phyloP scores from a whole-genome alignment of 2,888 invertebrate genomes.

The Temnothorax unifasciatus region DNA sequence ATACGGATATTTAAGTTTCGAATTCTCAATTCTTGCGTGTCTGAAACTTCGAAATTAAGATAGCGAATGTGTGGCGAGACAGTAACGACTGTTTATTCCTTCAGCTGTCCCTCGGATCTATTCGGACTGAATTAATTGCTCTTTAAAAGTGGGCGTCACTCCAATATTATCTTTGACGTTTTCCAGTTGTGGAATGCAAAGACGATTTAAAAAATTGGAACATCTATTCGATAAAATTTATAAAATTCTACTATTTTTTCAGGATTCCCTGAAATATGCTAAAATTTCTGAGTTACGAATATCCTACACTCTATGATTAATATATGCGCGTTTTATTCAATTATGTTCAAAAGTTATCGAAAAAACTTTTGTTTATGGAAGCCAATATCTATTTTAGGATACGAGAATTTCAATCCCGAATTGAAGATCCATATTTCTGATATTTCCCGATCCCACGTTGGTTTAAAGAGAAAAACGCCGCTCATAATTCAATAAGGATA shows the following conservation, averaged over 20 bases:
- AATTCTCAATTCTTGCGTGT: constrained; percentile 1
- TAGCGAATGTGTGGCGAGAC: constrained; percentile 12
- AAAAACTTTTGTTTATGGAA: neutral
- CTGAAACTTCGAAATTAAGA: constrained; percentile 2
- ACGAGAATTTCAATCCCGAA: neutral
- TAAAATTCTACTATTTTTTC: neutral
- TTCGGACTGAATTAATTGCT: constrained; percentile 12
- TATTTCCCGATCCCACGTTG: constrained; percentile 4
- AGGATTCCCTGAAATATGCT: neutral
- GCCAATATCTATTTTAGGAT: neutral
- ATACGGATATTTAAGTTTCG: constrained; percentile 52
- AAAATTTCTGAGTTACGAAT: neutral
- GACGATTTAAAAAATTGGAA: neutral
- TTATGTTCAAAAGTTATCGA: neutral
- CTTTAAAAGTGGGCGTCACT: neutral
- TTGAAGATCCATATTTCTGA: neutral
- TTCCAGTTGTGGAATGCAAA: neutral
- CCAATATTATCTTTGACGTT: neutral
- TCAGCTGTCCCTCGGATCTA: constrained; percentile 27
- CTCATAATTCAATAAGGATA: neutral
- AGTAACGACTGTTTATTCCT: constrained; percentile 16
- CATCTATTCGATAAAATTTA: neutral
- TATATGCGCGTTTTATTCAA: neutral
- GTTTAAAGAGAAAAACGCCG: neutral
- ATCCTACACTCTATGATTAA: neutral